A percentile compares a stretch with the other conserved stretches of the same genome.
Evolutionary conservation across 2,888 invertebrate genomes (phyloP).

Genomic region (Cylindroiulus punctatus): DNA sequence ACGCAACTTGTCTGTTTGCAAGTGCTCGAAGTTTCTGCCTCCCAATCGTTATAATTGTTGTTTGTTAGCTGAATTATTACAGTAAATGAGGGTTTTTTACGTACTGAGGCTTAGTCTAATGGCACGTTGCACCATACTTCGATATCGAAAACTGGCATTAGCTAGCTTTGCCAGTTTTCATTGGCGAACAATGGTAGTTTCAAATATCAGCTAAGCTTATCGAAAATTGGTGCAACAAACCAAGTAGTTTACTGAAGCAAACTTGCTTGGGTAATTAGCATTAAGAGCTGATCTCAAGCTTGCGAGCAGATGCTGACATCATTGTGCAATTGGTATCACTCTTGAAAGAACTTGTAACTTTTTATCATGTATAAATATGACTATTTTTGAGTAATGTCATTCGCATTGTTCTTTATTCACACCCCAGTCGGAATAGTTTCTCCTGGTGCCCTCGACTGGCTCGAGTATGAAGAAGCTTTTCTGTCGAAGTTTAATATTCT

Average conservation of each 20-base stretch:
- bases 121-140: not conserved
- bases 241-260: not conserved
- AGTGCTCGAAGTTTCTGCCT: not conserved
- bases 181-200: no score
- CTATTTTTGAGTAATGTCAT: not conserved
- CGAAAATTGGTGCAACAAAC: not conserved
- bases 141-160: no score
- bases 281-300: not conserved
- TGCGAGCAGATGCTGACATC: not conserved
- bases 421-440: no score
- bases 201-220: no score
- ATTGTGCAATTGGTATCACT: constrained; percentile 27
- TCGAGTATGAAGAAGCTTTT: no score
- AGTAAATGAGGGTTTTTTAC: not conserved
- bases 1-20: not conserved
- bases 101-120: not conserved
- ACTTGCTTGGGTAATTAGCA: not conserved
- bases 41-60: not conserved
- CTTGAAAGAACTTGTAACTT: not conserved
- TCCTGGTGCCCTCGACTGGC: no score
- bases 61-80: constrained; percentile 17
- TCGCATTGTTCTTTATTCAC: not conserved
- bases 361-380: constrained; percentile 32
- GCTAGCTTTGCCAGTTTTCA: no score
- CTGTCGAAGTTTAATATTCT: no score